Conservation (phyloP, 2,888 invertebrate species). For the Isotomurus palustris region DNA sequence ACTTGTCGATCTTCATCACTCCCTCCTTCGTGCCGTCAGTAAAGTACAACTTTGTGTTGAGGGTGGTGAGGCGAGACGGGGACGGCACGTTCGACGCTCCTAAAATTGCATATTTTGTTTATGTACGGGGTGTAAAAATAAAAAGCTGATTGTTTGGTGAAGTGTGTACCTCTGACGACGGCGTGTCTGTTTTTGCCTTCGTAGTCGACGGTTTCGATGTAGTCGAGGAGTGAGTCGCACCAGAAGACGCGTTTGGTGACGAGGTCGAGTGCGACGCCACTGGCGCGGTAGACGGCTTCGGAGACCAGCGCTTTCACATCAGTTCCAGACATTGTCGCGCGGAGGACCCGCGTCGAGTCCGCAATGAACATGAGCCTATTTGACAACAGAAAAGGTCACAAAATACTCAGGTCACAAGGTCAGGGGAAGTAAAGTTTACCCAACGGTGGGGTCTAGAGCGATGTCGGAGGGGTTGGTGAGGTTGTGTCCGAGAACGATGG, state of each 20-base stretch:
- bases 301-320: conserved; percentile 75
- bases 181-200: conserved; percentile 75
- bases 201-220: conserved; percentile 94
- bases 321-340: conserved; percentile 93
- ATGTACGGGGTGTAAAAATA: background rate
- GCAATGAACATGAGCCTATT: conserved; percentile 56
- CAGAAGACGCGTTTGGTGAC: conserved; percentile 86
- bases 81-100: conserved; percentile 73
- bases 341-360: conserved; percentile 57
- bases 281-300: conserved; percentile 89
- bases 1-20: conserved; percentile 80
- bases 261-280: conserved; percentile 86
- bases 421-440: conserved; percentile 54
- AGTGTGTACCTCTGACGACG: conserved; percentile 61
- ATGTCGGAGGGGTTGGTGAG: conserved; percentile 86
- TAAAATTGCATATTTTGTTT: conserved; percentile 20
- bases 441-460: conserved; percentile 85
- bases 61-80: conserved; percentile 74
- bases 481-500: conserved; percentile 85
- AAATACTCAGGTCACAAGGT: too few species aligned
- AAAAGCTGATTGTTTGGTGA: background rate
- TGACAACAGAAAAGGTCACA: conserved; percentile 15
- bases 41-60: conserved; percentile 85
- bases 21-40: conserved; percentile 87
- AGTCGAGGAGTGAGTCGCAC: conserved; percentile 92